Conservation (phyloP, 2,113 vertebrate genomes). For the Periophthalmus modestus region DNA sequence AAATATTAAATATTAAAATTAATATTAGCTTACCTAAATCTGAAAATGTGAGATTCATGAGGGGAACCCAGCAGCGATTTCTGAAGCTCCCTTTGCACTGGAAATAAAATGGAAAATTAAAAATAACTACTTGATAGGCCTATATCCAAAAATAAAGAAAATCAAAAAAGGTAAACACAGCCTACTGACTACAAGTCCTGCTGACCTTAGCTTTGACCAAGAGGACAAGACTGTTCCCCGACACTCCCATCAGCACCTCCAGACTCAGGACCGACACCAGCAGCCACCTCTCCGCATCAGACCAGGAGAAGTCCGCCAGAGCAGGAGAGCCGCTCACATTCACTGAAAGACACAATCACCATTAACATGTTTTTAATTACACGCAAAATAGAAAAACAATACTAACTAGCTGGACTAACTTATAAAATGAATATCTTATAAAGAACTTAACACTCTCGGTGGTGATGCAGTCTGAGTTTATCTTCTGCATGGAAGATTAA, state of each 20-base stretch:
- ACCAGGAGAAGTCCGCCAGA: conserved; percentile 34
- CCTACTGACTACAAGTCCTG: background rate
- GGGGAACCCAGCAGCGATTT: conserved; percentile 71
- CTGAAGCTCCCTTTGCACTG: conserved; percentile 67
- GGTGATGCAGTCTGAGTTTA: conserved; percentile 1
- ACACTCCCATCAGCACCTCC: conserved; percentile 69
- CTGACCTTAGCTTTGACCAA: conserved; percentile 71
- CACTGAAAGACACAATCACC: conserved; percentile 47
- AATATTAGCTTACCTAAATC: conserved; percentile 61
- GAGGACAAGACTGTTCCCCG: conserved; percentile 70
- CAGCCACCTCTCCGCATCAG: conserved; percentile 56
- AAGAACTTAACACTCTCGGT: no score
- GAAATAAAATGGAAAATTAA: conserved; percentile 11
- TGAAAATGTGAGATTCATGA: conserved; percentile 75
- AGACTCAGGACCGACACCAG: conserved; percentile 63
- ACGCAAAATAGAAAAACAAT: background rate
- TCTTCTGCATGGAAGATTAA: conserved; percentile 2
- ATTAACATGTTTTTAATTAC: background rate
- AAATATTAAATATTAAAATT: background rate
- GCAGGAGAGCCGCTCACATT: conserved; percentile 47
- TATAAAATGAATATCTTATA: background rate
- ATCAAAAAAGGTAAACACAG: background rate
- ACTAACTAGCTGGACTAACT: background rate
- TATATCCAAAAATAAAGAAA: background rate
- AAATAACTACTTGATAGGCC: background rate